A percentile compares a stretch with the other conserved stretches of the same genome.
phyloP scores from a whole-genome alignment of 2,797 vertebrate species.

The Myotis pilosus region DNA sequence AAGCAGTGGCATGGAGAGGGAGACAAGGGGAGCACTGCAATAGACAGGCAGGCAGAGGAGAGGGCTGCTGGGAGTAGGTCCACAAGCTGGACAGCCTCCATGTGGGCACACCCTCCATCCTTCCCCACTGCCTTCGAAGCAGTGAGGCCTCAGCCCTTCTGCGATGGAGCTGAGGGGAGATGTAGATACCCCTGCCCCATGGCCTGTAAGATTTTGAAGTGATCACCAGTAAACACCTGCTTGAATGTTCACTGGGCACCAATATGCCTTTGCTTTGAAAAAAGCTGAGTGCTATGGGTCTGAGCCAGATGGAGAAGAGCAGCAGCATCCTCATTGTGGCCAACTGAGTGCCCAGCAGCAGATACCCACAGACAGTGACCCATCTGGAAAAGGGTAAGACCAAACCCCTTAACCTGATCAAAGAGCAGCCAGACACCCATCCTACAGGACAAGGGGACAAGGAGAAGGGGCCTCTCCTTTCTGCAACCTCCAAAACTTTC shows the following conservation, averaged over 20 bases:
- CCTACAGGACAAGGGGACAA: background rate
- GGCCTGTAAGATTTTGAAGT: background rate
- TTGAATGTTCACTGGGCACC: background rate
- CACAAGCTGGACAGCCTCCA: background rate
- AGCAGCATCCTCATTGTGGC: accelerated
- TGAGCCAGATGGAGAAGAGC: background rate
- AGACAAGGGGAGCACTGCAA: background rate
- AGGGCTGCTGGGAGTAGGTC: background rate
- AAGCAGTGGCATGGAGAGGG: background rate
- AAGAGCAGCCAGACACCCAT: background rate
- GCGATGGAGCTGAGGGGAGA: background rate
- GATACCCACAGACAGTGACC: background rate
- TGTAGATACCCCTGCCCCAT: accelerated
- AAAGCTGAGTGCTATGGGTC: background rate
- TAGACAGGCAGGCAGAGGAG: background rate
- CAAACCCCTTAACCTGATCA: background rate
- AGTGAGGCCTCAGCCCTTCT: background rate
- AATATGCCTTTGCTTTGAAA: background rate
- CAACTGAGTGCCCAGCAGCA: background rate
- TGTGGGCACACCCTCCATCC: background rate
- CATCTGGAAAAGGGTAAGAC: background rate
- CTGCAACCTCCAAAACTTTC: background rate
- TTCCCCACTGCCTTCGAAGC: too few relatives aligned
- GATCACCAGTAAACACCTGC: background rate
- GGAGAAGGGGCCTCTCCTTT: background rate